These are phyloP conservation scores for Anser brachyrhynchus DNA, from an alignment of 2,113 vertebrate species.

Conservation along the genomic window DNA sequence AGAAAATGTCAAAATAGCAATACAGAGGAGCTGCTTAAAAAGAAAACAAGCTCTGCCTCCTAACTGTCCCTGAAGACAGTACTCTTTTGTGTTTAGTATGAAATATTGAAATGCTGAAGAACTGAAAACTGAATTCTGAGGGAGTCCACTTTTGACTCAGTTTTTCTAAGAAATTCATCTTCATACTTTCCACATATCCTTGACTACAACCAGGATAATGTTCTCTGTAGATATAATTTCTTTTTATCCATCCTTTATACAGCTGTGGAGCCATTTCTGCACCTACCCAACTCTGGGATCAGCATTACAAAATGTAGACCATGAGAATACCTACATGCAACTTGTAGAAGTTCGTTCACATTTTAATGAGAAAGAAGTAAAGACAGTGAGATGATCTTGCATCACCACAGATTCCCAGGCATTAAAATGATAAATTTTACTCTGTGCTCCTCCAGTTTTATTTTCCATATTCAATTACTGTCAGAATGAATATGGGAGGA, in stretches of 20 bases:
- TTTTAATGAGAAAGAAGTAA: not conserved
- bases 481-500: not conserved
- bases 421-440: not conserved
- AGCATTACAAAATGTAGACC: not conserved
- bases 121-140: not conserved
- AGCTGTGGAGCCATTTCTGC: not conserved
- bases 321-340: not conserved
- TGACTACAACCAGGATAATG: rapidly evolving
- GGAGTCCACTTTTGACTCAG: not conserved
- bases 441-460: not conserved
- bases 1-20: not conserved
- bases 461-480: not conserved
- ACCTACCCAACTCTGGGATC: not conserved
- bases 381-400: not conserved
- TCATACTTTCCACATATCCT: not conserved
- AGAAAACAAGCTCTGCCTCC: not conserved
- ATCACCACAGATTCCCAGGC: not conserved
- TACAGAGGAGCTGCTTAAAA: not conserved
- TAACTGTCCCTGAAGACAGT: not conserved
- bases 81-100: rapidly evolving
- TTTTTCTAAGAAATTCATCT: not conserved
- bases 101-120: not conserved
- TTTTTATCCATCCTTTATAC: not conserved
- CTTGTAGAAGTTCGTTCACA: not conserved
- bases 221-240: rapidly evolving